These are phyloP conservation scores for Stramonita haemastoma DNA, from an alignment of 2,888 invertebrate species.

Conservation along the genomic window DNA sequence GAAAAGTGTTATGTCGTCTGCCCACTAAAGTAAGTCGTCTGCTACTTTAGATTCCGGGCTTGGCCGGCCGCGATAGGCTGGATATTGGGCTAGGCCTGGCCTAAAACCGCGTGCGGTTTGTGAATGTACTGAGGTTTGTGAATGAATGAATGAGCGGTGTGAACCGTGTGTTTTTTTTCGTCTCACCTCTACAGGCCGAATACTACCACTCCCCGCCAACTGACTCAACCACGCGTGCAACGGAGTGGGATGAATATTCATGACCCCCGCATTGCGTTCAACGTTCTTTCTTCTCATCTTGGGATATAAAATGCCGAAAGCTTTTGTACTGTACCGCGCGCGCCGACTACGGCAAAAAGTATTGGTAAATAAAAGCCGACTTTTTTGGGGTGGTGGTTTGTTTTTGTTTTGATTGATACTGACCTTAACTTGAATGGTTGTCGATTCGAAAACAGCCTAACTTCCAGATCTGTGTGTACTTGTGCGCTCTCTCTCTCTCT, in stretches of 20 bases:
- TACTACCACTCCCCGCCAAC: conserved; percentile 60
- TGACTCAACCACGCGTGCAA: conserved; percentile 52
- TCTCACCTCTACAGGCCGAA: conserved; percentile 45
- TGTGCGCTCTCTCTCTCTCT: not conserved
- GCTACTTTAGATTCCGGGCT: not conserved
- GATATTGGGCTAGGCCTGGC: conserved; percentile 30
- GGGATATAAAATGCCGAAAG: conserved; percentile 30
- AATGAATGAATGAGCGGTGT: conserved; percentile 56
- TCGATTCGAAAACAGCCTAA: not conserved
- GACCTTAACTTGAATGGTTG: not conserved
- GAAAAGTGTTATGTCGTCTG: not conserved
- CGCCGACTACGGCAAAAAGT: no score
- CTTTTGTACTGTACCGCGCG: conserved; percentile 20
- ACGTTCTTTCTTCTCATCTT: not conserved
- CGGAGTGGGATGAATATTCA: conserved; percentile 41
- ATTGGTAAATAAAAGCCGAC: not conserved
- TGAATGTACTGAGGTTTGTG: conserved; percentile 49
- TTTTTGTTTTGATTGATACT: not conserved
- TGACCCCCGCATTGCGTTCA: conserved; percentile 6
- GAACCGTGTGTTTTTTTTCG: conserved; percentile 55
- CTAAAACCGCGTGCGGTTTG: conserved; percentile 61
- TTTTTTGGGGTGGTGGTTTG: not conserved
- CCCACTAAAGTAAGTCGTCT: not conserved
- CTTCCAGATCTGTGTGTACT: not conserved
- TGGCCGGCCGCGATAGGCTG: conserved; percentile 37